Percentiles rank a stretch among this genome's conserved stretches.
Conservation (phyloP, 2,797 vertebrate genomes). For the Sebastes reedi region DNA sequence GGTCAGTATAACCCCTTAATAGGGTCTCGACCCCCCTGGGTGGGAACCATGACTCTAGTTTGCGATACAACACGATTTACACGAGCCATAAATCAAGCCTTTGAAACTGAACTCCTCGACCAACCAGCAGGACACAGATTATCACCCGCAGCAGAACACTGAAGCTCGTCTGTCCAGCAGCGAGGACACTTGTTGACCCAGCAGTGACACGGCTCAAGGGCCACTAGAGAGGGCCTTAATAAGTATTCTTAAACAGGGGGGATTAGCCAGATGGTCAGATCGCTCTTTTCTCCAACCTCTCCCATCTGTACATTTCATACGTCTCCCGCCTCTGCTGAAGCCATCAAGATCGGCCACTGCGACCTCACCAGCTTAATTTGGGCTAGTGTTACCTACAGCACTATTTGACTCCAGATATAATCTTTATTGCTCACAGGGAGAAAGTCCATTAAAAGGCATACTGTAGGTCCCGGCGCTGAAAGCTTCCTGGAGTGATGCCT, state of each 20-base stretch:
- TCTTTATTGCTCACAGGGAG: slow-evolving; percentile 75
- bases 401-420: slow-evolving; percentile 75
- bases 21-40: not conserved
- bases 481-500: slow-evolving; percentile 67
- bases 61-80: not conserved
- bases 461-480: slow-evolving; percentile 63
- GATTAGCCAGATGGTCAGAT: slow-evolving; percentile 78
- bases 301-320: slow-evolving; percentile 63
- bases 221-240: slow-evolving; percentile 55
- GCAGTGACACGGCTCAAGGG: slow-evolving; percentile 54
- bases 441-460: slow-evolving; percentile 72
- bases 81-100: slow-evolving; percentile 12
- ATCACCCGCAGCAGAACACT: slow-evolving; percentile 11
- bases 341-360: slow-evolving; percentile 51
- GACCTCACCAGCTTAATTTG: slow-evolving; percentile 61
- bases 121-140: slow-evolving; percentile 22
- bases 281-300: slow-evolving; percentile 63
- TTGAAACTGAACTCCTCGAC: slow-evolving; percentile 19
- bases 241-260: slow-evolving; percentile 70
- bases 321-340: slow-evolving; percentile 62
- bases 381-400: slow-evolving; percentile 67
- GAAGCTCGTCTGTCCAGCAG: not conserved
- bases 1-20: not conserved
- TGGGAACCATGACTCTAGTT: not conserved
- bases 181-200: slow-evolving; percentile 63